Conservation (phyloP, 2,113 vertebrate genomes). For the Gavia stellata region DNA sequence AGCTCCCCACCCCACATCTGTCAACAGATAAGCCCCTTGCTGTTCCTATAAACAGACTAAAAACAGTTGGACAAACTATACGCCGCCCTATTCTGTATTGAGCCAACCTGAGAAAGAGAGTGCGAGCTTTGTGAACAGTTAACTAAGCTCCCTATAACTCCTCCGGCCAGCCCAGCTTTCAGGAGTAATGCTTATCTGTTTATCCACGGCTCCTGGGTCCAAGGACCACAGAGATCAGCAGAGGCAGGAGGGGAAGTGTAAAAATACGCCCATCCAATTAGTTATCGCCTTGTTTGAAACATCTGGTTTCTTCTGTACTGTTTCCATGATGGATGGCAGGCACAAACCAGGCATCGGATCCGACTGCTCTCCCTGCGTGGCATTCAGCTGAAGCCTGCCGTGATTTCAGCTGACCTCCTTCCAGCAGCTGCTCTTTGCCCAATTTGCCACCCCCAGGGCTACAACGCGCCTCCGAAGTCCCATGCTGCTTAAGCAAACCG, state of each 20-base stretch:
- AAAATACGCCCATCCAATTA: not conserved
- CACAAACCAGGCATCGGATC: not conserved
- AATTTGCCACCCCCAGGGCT: not conserved
- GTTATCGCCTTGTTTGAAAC: not conserved
- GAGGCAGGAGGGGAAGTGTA: not conserved
- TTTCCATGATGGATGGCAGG: not conserved
- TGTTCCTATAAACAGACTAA: not conserved
- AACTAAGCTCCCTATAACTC: not conserved
- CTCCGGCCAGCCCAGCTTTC: not conserved
- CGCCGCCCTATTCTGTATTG: rapidly evolving
- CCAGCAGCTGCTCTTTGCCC: not conserved
- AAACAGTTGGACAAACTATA: not conserved
- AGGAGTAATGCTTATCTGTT: not conserved
- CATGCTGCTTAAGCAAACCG: not conserved
- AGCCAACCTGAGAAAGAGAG: not conserved
- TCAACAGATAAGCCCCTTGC: not conserved
- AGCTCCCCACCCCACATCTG: not conserved
- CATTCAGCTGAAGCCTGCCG: not conserved
- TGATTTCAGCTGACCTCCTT: not conserved
- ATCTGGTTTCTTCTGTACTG: not conserved
- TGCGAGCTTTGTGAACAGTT: not conserved
- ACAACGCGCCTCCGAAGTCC: rapidly evolving
- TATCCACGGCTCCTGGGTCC: not conserved
- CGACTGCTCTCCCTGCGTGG: not conserved
- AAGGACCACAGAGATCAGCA: not conserved